phyloP scores from a whole-genome alignment of 2,113 vertebrate genomes.

The Grammomys dolichurus region DNA sequence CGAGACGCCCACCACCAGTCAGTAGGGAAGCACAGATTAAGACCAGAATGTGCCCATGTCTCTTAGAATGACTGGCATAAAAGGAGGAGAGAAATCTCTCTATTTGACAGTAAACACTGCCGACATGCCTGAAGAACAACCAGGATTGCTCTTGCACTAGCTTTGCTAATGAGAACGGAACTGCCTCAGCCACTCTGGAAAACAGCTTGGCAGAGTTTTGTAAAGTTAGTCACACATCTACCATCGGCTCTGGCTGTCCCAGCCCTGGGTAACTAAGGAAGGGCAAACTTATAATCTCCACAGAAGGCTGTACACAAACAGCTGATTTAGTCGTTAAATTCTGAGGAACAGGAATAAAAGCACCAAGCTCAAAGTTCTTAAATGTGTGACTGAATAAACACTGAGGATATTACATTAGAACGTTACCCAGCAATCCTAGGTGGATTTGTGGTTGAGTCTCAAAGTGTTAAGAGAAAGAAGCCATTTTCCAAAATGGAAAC shows the following conservation, averaged over 20 bases:
- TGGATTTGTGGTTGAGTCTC: not conserved
- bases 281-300: not conserved
- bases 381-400: not conserved
- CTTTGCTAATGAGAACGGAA: not conserved
- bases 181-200: not conserved
- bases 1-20: not conserved
- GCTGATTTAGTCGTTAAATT: not conserved
- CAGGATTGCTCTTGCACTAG: not conserved
- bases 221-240: not conserved
- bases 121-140: not conserved
- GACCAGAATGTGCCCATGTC: not conserved
- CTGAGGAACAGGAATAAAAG: not conserved
- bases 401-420: conserved; percentile 5
- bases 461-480: not conserved
- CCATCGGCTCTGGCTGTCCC: not conserved
- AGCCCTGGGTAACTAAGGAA: not conserved
- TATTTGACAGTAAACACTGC: not conserved
- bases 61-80: not conserved
- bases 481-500: not conserved
- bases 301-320: not conserved
- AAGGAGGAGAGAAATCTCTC: rapidly evolving
- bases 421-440: not conserved
- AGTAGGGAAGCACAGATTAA: conserved; percentile 2
- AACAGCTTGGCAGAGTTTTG: not conserved
- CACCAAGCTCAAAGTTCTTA: not conserved